These are phyloP conservation scores for Ommatoiulus sabulosus DNA, from an alignment of 2,888 invertebrate genomes.

Conservation along the genomic window DNA sequence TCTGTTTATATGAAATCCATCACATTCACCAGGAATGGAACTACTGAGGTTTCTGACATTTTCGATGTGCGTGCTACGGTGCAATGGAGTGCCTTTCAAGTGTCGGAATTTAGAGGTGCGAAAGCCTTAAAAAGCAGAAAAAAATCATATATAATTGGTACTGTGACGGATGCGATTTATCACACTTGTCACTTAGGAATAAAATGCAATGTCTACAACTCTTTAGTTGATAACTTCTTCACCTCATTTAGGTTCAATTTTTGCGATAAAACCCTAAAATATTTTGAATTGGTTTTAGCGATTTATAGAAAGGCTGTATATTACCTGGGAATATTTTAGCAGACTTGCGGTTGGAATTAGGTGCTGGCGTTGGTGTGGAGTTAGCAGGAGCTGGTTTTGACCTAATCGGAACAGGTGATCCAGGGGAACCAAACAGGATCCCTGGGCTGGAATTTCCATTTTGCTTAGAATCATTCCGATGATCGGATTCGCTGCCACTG, in stretches of 20 bases:
- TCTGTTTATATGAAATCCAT: conserved; percentile 91
- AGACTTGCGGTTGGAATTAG: conserved; percentile 38
- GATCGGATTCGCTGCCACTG: conserved; percentile 3
- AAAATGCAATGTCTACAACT: no score
- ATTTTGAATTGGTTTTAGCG: not conserved
- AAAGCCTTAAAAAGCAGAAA: conserved; percentile 69
- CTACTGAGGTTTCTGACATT: conserved; percentile 90
- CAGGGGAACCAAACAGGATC: conserved; percentile 49
- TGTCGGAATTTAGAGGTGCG: conserved; percentile 93
- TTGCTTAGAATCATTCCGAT: not conserved
- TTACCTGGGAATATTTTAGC: conserved; percentile 54
- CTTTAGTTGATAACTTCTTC: no score
- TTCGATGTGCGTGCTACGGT: conserved; percentile 91
- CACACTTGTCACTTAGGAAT: no score
- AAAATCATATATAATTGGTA: not conserved
- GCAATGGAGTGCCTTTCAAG: conserved; percentile 88
- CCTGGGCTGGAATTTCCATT: conserved; percentile 45
- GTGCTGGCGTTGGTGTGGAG: not conserved
- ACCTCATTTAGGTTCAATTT: no score
- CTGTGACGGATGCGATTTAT: no score
- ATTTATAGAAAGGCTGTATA: not conserved
- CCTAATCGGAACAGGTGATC: conserved; percentile 27
- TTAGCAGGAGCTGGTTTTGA: conserved; percentile 9
- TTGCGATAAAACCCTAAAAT: not conserved
- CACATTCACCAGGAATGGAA: conserved; percentile 93